Evolutionary conservation across 2,113 vertebrate genomes (phyloP).

Genomic region (Chionis minor): DNA sequence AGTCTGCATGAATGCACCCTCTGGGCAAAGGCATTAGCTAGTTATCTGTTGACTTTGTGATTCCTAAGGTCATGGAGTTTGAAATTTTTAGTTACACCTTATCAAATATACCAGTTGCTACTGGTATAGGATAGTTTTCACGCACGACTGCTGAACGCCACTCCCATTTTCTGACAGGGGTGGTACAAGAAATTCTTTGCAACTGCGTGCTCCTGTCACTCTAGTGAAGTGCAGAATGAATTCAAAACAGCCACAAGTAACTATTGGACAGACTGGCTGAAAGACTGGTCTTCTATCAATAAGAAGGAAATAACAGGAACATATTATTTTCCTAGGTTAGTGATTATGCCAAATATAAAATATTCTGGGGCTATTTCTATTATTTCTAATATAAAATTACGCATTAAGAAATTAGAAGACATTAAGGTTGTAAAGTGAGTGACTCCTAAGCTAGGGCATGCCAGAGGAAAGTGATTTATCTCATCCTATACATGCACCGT

Average conservation of each 20-base stretch:
- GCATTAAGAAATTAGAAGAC: neutral
- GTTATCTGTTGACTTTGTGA: neutral
- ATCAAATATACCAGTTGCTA: neutral
- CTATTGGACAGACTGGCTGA: neutral
- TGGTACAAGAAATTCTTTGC: neutral
- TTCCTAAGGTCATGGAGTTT: neutral
- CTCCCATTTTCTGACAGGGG: neutral
- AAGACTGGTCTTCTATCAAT: constrained; percentile 2
- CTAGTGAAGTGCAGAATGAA: neutral
- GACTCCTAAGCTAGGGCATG: neutral
- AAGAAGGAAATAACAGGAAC: constrained; percentile 14
- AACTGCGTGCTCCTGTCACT: constrained; percentile 5
- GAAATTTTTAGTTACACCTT: neutral
- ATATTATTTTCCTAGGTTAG: neutral
- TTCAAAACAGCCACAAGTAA: constrained; percentile 33
- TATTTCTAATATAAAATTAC: neutral
- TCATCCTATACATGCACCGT: neutral
- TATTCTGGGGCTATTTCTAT: neutral
- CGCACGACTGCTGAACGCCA: neutral
- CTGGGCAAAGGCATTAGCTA: neutral
- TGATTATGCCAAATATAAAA: neutral
- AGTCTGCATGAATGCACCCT: neutral
- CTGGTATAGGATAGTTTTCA: neutral
- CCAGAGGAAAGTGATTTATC: neutral
- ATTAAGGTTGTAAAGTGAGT: neutral